A percentile compares a stretch with the other conserved stretches of the same genome.
Evolutionary conservation across 2,888 invertebrate species (phyloP).

Genomic region (Siphonodentalium dalli): DNA sequence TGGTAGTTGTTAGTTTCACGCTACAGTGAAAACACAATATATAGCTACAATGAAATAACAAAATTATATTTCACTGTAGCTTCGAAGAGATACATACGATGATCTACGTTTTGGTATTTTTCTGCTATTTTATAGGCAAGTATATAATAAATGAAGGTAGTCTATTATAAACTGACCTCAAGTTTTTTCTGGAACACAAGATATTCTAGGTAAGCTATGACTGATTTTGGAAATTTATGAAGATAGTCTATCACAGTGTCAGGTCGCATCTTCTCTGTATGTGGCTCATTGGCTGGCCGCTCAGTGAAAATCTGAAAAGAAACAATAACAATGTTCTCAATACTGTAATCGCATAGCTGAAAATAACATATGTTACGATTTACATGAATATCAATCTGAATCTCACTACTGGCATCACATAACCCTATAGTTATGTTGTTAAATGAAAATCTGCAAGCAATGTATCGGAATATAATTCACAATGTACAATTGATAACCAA

Average conservation of each 20-base stretch:
- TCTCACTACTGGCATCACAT: neutral
- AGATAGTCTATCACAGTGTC: conserved; percentile 65
- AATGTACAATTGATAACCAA: neutral
- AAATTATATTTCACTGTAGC: too few species aligned
- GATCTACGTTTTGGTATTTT: too few species aligned
- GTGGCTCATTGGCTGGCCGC: conserved; percentile 52
- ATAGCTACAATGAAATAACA: too few species aligned
- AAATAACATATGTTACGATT: neutral
- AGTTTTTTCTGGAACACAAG: conserved; percentile 63
- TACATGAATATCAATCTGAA: neutral
- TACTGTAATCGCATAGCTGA: neutral
- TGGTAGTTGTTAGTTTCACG: too few species aligned
- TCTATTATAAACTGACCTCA: conserved; percentile 53
- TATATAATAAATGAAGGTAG: too few species aligned
- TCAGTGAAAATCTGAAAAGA: conserved; percentile 64
- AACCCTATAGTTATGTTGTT: neutral
- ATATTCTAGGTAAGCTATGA: conserved; percentile 65
- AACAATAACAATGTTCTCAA: neutral
- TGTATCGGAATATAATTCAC: neutral
- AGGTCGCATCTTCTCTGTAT: conserved; percentile 56
- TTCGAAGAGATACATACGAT: too few species aligned
- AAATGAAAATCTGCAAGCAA: neutral
- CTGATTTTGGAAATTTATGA: conserved; percentile 63
- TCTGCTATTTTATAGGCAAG: too few species aligned
- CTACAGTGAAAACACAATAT: too few species aligned